phyloP scores from a whole-genome alignment of 1,140 invertebrate genomes.

The Cryptotermes secundus region DNA sequence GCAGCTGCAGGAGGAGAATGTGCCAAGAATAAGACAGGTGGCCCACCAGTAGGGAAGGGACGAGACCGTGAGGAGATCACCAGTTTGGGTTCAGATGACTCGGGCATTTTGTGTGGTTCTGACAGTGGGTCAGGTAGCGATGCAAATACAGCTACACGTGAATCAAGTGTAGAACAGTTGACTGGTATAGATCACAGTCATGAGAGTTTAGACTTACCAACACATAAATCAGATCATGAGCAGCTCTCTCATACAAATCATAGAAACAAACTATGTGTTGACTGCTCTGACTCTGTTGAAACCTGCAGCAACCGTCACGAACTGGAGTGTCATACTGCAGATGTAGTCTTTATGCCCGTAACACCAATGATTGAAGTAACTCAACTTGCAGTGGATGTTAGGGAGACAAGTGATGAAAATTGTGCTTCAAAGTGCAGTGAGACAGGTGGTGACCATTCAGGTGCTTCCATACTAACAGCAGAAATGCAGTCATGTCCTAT shows the following conservation, averaged over 20 bases:
- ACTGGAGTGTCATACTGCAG: background rate
- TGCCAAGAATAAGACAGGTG: background rate
- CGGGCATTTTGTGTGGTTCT: conserved; percentile 74
- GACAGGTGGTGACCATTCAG: background rate
- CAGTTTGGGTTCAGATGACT: conserved; percentile 82
- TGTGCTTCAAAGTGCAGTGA: conserved; percentile 1
- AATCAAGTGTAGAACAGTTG: conserved; percentile 52
- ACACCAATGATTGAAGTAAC: background rate
- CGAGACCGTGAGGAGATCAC: conserved; percentile 64
- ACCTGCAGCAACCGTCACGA: background rate
- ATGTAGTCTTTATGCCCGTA: background rate
- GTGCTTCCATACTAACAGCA: conserved; percentile 9
- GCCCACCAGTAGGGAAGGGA: conserved; percentile 9
- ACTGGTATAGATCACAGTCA: conserved; percentile 29
- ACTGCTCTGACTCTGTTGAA: background rate
- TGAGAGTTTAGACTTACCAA: conserved; percentile 32
- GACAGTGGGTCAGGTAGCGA: conserved; percentile 54
- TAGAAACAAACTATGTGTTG: background rate
- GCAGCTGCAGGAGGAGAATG: background rate
- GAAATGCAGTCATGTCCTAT: conserved; percentile 13
- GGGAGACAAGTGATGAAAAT: background rate
- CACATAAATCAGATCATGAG: conserved; percentile 30
- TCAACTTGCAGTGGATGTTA: background rate
- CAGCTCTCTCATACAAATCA: background rate
- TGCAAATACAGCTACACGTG: conserved; percentile 44